Percentiles rank a stretch among this genome's conserved stretches.
phyloP scores from a whole-genome alignment of 2,113 vertebrate genomes.

The Brienomyrus brachyistius region DNA sequence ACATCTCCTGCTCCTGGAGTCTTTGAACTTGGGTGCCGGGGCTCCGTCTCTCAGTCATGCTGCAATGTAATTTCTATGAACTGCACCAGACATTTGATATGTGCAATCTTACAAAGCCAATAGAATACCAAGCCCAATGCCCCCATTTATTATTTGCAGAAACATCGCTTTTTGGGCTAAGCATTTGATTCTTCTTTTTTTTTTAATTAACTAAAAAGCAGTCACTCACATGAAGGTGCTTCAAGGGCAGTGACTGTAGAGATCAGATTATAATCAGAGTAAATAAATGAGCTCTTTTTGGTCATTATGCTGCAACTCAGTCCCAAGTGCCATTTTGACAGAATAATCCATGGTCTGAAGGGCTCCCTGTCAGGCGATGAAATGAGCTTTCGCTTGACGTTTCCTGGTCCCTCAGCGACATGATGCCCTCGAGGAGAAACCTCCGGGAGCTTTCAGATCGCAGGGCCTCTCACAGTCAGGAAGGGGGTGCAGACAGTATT shows the following conservation, averaged over 20 bases:
- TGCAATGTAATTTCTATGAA: neutral
- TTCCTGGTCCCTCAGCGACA: neutral
- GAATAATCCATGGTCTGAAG: slow-evolving; percentile 7
- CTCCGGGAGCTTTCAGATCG: neutral
- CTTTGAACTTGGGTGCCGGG: neutral
- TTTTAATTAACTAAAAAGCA: neutral
- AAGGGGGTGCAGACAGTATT: neutral
- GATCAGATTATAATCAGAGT: neutral
- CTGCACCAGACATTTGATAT: neutral
- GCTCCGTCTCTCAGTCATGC: neutral
- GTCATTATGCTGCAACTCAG: neutral
- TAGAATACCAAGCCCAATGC: neutral
- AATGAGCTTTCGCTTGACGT: neutral
- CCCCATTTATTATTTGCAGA: neutral
- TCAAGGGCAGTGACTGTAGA: neutral
- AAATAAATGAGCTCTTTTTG: neutral
- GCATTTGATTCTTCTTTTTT: neutral
- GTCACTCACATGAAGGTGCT: neutral
- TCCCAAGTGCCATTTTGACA: slow-evolving; percentile 4
- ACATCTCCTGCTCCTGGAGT: neutral
- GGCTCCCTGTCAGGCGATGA: neutral
- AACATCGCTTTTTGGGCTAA: neutral
- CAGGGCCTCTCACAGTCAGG: no score
- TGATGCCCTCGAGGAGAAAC: neutral
- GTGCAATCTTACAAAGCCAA: neutral